Evolutionary conservation across 2,797 vertebrate genomes (phyloP), one percentile per base, ranked within the genome.

Genomic region (Pipistrellus kuhlii): DNA sequence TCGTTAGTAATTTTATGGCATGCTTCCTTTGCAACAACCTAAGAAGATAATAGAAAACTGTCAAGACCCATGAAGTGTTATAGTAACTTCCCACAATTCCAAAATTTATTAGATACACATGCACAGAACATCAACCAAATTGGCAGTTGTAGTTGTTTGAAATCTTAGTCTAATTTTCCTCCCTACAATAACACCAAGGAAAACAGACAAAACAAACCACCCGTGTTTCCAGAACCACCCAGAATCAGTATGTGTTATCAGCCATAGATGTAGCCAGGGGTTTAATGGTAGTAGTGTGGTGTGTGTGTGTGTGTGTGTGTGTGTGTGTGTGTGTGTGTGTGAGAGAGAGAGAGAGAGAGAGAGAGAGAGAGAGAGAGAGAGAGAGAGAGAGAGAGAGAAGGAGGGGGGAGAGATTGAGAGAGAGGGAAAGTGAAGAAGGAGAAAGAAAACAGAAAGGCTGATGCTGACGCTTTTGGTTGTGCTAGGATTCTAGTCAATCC

Each of bases 11-110:
- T 90, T 89, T 92, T 41, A 66, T 90, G 32, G 46, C 27, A 72
- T 93, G 23, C 85, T 94, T 95, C 66, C 32, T 86, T 95, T 80
- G 14, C 44, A 91, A 62, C 64, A 81, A 77, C 71, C 30, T 27
- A 14, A 73, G 38, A 80, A 78, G 46, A 62, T 91, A 85, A 76
- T 64, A 89, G 62, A 89, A 96, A 91, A 57, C 38, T 87, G 48
- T 94, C 59, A 89, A 73, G 68, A 53, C 2, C 41, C 44, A 71
- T 71, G 69, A 88, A 84, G n/a, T 87, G 21, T 77, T 91, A 68
- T 8, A 48, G 35, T 68, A 93, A 90, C 25, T 80, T 91, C 15
- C 21, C 14, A 89, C 2, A 75, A 8, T 71, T 88, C 6, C 30
- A 77, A 92, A 59, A 76, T 85, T 84, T 69, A 46, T 89, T 92